Percentiles rank a stretch among this genome's conserved stretches.
These are phyloP conservation scores for Arothron firmamentum DNA, from an alignment of 2,113 vertebrate species.

Conservation along the genomic window DNA sequence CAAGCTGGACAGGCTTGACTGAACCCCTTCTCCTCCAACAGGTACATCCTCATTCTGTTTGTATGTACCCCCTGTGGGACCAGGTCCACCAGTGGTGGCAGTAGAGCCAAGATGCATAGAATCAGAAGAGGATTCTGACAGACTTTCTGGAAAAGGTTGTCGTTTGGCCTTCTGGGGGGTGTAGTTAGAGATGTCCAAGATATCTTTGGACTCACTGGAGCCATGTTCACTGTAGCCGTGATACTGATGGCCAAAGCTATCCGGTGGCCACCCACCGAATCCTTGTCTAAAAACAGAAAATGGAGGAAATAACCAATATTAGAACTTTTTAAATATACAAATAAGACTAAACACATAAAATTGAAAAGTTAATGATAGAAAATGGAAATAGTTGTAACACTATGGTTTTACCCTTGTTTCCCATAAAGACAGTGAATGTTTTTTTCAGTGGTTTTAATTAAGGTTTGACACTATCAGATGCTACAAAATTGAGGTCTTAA, in stretches of 20 bases:
- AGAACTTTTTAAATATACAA: conserved; percentile 17
- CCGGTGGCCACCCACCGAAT: conserved; percentile 84
- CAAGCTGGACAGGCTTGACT: conserved; percentile 94
- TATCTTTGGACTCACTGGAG: conserved; percentile 93
- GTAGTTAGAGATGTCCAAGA: conserved; percentile 98
- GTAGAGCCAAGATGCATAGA: conserved; percentile 88
- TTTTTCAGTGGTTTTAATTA: no score
- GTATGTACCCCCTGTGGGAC: conserved; percentile 66
- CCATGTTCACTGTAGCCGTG: conserved; percentile 87
- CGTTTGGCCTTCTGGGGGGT: conserved; percentile 97
- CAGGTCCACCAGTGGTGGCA: conserved; percentile 51
- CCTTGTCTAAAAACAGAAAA: conserved; percentile 69
- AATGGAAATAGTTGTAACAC: neutral
- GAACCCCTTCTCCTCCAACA: conserved; percentile 80
- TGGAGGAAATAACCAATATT: conserved; percentile 5
- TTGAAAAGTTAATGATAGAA: neutral
- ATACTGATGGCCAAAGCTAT: conserved; percentile 86
- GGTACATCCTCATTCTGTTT: conserved; percentile 79
- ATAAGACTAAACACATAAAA: neutral
- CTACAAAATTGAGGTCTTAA: conserved; percentile 1
- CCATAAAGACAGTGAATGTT: neutral
- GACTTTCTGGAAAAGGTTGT: conserved; percentile 85
- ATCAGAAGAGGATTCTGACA: conserved; percentile 94
- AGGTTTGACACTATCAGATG: conserved; percentile 8
- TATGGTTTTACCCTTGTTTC: neutral